Base-by-base conservation (phyloP, 1,140 invertebrate genomes). In the Drosophila nigromelanica region DNA sequence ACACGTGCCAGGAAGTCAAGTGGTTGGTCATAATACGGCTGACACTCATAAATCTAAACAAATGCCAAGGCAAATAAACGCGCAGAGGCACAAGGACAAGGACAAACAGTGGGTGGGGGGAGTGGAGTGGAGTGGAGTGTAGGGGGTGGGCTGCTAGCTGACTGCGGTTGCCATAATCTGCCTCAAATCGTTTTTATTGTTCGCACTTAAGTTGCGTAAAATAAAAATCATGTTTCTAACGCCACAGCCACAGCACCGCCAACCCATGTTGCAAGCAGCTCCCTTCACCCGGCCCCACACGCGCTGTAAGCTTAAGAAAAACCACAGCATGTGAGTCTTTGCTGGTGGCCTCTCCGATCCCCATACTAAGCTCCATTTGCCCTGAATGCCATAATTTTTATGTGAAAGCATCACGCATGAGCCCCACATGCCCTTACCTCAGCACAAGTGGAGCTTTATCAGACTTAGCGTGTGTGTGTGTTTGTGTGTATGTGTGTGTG, bases 191-290 rank as follows among this genome's bases (percentile, higher is more conserved):
- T 83, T 82, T 90, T 90, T 90, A 90, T 90, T 90, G 87, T 90
- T 90, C 87, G 87, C 87, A 90, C 87, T 90, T 90, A 90, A 90
- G 80, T 89, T 90, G 89, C 89, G 89, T 90, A 90, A 90, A 90
- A 89, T 89, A 89, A 89, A 90, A 90, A 90, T 89, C 89, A 90
- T 90, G 89, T 90, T 85, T 87, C 82, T 83, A 87, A 86, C 80
- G 85, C 80, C 83, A 69, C 68, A 68, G 69, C 52, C 78, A 62
- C 63, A 47, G 30, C 48, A 12, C 8, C 24, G 37, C 27, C 30
- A n/a, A 27, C 39, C 15, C 30, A 6, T 27, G 27, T 6, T 27
- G 5, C 27, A 35, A 10, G 33, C 33, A 35, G 8, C 33, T 43
- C 24, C 66, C 18, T 14, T 35, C 14, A 11, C 47, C 39, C 5